Conservation (phyloP, 2,113 vertebrate genomes). For the Bos indicus region DNA sequence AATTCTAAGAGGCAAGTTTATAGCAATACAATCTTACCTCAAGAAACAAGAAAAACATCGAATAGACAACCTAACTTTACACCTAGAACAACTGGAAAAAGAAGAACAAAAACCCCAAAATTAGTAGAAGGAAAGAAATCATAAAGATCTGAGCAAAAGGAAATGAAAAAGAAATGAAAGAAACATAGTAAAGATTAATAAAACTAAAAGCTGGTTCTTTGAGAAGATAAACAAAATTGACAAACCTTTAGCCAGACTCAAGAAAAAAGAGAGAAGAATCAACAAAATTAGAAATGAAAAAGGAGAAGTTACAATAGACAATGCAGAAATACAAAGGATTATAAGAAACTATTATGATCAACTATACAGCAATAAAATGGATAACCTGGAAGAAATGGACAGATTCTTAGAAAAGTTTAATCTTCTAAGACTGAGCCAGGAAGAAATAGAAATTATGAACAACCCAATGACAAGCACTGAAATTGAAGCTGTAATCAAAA, state of each 20-base stretch:
- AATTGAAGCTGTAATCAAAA: background rate
- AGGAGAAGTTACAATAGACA: background rate
- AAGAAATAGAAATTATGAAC: background rate
- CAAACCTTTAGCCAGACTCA: background rate
- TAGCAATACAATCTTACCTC: background rate
- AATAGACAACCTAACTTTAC: background rate
- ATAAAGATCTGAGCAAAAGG: background rate
- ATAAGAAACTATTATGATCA: background rate
- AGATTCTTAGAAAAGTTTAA: background rate
- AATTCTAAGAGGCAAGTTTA: background rate
- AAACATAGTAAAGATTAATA: background rate
- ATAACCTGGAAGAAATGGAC: background rate
- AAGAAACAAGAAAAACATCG: background rate
- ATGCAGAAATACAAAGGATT: background rate
- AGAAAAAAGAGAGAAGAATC: background rate
- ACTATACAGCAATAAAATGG: background rate
- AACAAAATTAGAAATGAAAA: background rate
- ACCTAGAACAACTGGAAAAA: background rate
- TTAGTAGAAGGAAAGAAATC: background rate
- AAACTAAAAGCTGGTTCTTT: background rate
- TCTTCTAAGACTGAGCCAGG: background rate
- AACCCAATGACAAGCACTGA: background rate
- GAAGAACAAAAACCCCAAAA: background rate
- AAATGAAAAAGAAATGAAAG: background rate
- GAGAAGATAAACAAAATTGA: background rate